phyloP scores from a whole-genome alignment of 2,888 invertebrate species.

The Hoplodrina blanda region DNA sequence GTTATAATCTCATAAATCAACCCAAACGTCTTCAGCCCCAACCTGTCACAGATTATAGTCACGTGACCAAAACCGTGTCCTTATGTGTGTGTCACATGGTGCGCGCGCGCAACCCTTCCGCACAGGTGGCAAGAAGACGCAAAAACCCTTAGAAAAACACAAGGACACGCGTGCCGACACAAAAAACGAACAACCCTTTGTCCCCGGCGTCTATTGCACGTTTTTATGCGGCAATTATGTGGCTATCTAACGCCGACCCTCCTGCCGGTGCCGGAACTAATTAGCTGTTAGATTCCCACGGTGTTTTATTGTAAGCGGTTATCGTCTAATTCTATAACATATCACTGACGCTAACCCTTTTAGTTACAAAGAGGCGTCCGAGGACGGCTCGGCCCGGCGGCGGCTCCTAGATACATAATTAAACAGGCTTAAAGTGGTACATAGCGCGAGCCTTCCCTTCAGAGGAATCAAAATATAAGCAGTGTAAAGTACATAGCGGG shows the following conservation, averaged over 20 bases:
- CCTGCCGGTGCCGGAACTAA: slow-evolving; percentile 76
- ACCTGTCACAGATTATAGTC: slow-evolving; percentile 37
- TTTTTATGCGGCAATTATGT: slow-evolving; percentile 71
- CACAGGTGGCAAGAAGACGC: slow-evolving; percentile 67
- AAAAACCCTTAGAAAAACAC: slow-evolving; percentile 70
- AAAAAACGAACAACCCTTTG: slow-evolving; percentile 78
- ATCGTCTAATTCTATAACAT: slow-evolving; percentile 23
- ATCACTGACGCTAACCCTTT: slow-evolving; percentile 42
- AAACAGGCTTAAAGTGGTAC: slow-evolving; percentile 74
- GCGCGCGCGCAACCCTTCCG: slow-evolving; percentile 62
- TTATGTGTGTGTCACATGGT: slow-evolving; percentile 22
- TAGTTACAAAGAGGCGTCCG: slow-evolving; percentile 2
- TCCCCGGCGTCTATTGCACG: slow-evolving; percentile 72
- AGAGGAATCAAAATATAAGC: slow-evolving; percentile 84
- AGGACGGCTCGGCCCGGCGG: slow-evolving; percentile 14
- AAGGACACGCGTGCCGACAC: slow-evolving; percentile 72
- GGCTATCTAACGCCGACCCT: slow-evolving; percentile 77
- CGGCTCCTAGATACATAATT: slow-evolving; percentile 75
- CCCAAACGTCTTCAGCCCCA: background rate
- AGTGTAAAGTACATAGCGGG: slow-evolving; percentile 79
- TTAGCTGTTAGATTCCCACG: slow-evolving; percentile 78
- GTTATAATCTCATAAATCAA: slow-evolving; percentile 45
- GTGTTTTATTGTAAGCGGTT: slow-evolving; percentile 39
- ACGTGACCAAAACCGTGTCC: slow-evolving; percentile 18
- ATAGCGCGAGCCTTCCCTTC: slow-evolving; percentile 78